Base-by-base conservation (phyloP, 1,140 invertebrate genomes). In the Bradysia coprophila region DNA sequence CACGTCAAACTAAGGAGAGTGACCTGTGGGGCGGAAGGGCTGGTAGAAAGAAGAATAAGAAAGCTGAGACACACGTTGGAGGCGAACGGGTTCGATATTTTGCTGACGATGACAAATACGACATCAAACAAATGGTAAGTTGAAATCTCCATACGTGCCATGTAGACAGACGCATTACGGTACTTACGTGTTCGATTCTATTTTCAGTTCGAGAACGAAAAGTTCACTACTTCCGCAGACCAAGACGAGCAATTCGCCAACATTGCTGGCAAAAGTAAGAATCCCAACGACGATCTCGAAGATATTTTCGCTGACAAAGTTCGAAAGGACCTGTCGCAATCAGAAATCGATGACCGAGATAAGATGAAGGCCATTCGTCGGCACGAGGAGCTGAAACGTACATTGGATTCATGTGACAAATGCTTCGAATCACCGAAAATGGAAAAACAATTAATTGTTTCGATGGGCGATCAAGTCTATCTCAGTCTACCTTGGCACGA, bases 21-120 rank as follows among this genome's bases (percentile, higher is more conserved):
- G 53, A 53, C 46, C 43, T 43, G 11, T 45, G 46, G 45, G 61
- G 60, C 24, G 62, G 65, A 20, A 46, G 56, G 36, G 56, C 54
- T 20, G 57, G 54, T 31, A 59, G 71, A 57, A 56, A 62, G 38
- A 8, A 9, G 15, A 52, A 55, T 42, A 68, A 69, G 58, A 72
- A 75, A 60, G 66, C 75, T 24, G 71, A 77, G 44, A 93, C 87
- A 9, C 82, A 93, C 54, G 59, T 68, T 38, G 65, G 64, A 44
- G 79, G 81, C 2, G 66, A 88, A 54, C 69, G 88, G 49, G 65
- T 76, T 13, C 71, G 78, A 43, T 92, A 93, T 63, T 94, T 90
- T 68, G 73, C 79, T 31, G 87, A 94, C 66, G 89, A 94, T 69
- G 86, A 93, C 55, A 80, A 80, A 59, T 81, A 85, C 63, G 77